Conservation (phyloP, 2,888 invertebrate genomes). For the Eupithecia subumbrata region DNA sequence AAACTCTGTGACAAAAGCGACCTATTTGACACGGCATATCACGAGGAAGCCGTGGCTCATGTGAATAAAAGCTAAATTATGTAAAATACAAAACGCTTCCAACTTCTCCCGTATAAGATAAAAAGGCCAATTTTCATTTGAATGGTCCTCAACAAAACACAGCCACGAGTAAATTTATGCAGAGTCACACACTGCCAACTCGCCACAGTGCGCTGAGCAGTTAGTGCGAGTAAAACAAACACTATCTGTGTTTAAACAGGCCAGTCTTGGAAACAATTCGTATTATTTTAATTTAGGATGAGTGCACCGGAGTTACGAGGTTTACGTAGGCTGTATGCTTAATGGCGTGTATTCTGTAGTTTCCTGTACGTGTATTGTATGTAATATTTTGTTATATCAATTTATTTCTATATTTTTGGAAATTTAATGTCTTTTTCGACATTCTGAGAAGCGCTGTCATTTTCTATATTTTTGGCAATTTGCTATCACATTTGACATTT, state of each 20-base stretch:
- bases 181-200: slow-evolving; percentile 25
- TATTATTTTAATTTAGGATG: slow-evolving; percentile 16
- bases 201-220: slow-evolving; percentile 7
- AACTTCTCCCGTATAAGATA: slow-evolving; percentile 27
- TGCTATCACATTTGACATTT: too few species aligned
- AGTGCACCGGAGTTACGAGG: neutral
- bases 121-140: slow-evolving; percentile 18
- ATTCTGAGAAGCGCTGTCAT: too few species aligned
- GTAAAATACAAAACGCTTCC: slow-evolving; percentile 18
- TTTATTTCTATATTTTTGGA: too few species aligned
- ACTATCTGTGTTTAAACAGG: slow-evolving; percentile 24
- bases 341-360: neutral
- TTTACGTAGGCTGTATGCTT: neutral
- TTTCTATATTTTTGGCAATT: too few species aligned
- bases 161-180: slow-evolving; percentile 25
- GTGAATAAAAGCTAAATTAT: slow-evolving; percentile 19
- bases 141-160: slow-evolving; percentile 19
- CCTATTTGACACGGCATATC: slow-evolving; percentile 4
- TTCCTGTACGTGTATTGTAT: neutral
- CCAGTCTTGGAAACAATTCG: slow-evolving; percentile 14
- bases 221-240: slow-evolving; percentile 1
- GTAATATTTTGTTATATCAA: neutral
- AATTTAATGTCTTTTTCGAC: too few species aligned
- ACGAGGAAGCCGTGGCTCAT: neutral
- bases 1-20: slow-evolving; percentile 23